Evolutionary conservation across 2,113 vertebrate genomes (phyloP).

Genomic region (Caranx ignobilis): DNA sequence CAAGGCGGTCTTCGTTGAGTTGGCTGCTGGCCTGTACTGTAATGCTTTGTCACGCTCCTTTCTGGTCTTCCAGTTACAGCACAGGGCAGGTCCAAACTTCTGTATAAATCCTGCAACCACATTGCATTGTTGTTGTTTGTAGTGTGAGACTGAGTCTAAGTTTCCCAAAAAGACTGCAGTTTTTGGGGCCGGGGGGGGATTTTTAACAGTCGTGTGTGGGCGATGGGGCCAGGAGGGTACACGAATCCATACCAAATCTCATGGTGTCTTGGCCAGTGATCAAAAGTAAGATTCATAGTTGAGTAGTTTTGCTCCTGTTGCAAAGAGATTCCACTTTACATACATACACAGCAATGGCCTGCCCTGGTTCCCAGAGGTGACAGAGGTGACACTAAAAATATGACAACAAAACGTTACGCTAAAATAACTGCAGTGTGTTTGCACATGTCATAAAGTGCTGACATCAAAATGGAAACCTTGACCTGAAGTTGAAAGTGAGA

Average conservation of each 20-base stretch:
- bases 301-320: no score
- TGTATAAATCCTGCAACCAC: no score
- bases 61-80: slow-evolving; percentile 21
- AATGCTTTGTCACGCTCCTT: slow-evolving; percentile 14
- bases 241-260: no score
- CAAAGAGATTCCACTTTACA: no score
- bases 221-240: no score
- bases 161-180: background rate
- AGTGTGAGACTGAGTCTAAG: no score
- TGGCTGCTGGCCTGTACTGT: slow-evolving; percentile 25
- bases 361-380: background rate
- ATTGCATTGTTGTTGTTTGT: background rate
- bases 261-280: no score
- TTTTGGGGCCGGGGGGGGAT: no score
- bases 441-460: no score
- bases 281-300: no score
- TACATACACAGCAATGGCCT: no score
- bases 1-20: slow-evolving; percentile 4
- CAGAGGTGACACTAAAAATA: background rate
- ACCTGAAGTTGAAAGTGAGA: background rate
- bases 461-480: background rate
- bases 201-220: no score
- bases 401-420: background rate
- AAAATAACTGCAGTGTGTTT: background rate
- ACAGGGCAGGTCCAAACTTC: background rate